Evolutionary conservation across 2,888 invertebrate genomes (phyloP), one percentile per base, ranked within the genome.

Genomic region (Leucophenga maculata): DNA sequence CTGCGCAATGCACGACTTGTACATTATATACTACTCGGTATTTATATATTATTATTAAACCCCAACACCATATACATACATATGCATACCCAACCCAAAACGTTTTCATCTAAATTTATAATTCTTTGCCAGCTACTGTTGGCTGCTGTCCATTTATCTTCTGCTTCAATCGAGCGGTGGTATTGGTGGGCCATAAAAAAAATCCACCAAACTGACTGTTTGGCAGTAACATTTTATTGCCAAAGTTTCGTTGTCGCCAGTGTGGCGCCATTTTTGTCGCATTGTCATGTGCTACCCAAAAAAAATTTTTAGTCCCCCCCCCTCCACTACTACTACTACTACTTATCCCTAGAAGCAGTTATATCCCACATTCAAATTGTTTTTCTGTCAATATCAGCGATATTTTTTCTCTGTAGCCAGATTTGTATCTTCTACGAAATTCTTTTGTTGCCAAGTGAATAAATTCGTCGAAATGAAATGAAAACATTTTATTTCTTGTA

Each of bases 231-330:
- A 80, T 82, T 82, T 82, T 82, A 82, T 87, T 85, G 84, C 75
- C 80, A 85, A 87, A 84, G 80, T 84, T 85, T 14, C 44, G 55
- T 76, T 88, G 88, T 76, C 87, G 87, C 77, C 87, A 79, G 75
- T 75, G 78, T 77, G 87, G 86, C 87, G 88, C 87, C 87, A 83
- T 77, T 81, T 84, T 85, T 86, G 85, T 76, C 87, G 87, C 86
- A 86, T 78, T 83, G 79, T 75, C 75, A 54, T 55, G 32, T 50
- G 67, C 48, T 67, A 60, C 50, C 50, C 18, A 50, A 18, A n/a
- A 50, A 18, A n/a, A 50, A 46, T 18, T 14, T 50, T 8, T 50
- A 14, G 8, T 18, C 50, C 50, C 1, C 50, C 1, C 16, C 14
- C 48, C 13, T n/a, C n/a, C n/a, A n/a, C n/a, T n/a, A n/a, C n/a